phyloP scores from a whole-genome alignment of 2,113 vertebrate species.

The Rhea americana region DNA sequence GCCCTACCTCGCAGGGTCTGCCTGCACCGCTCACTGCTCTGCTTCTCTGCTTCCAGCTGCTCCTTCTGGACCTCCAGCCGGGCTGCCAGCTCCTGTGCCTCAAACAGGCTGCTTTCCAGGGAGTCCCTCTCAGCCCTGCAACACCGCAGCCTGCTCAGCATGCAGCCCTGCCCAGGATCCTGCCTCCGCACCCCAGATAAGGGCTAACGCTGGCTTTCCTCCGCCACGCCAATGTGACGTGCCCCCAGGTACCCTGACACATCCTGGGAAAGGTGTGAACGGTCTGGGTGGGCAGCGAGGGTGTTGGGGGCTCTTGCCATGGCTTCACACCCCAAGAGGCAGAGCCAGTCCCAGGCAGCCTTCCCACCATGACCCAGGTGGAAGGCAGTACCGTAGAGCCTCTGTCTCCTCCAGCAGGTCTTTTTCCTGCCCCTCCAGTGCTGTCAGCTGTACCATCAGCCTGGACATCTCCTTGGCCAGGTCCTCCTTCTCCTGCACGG shows the following conservation, averaged over 20 bases:
- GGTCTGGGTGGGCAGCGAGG: background rate
- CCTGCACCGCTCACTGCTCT: constrained; percentile 60
- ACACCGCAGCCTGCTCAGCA: background rate
- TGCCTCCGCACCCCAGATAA: background rate
- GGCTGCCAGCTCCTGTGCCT: constrained; percentile 73
- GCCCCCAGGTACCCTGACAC: background rate
- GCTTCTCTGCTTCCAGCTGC: constrained; percentile 76
- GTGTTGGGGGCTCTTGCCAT: background rate
- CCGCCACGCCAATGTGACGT: background rate
- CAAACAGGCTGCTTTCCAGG: constrained; percentile 79
- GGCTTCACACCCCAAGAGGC: too few species aligned
- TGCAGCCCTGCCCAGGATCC: background rate
- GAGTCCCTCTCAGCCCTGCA: constrained; percentile 81
- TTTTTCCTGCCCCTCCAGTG: constrained; percentile 76
- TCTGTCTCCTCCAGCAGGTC: constrained; percentile 76
- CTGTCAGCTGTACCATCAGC: constrained; percentile 77
- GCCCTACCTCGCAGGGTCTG: constrained; percentile 82
- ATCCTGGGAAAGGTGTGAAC: too few species aligned
- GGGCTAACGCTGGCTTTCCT: too few species aligned
- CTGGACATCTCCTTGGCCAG: constrained; percentile 74
- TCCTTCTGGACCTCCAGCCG: constrained; percentile 74
- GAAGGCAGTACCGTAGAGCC: constrained; percentile 76
- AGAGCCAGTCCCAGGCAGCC: background rate
- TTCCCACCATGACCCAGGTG: background rate
- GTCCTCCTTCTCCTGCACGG: constrained; percentile 70